phyloP scores from a whole-genome alignment of 1,140 invertebrate species.

The Penaeus japonicus region DNA sequence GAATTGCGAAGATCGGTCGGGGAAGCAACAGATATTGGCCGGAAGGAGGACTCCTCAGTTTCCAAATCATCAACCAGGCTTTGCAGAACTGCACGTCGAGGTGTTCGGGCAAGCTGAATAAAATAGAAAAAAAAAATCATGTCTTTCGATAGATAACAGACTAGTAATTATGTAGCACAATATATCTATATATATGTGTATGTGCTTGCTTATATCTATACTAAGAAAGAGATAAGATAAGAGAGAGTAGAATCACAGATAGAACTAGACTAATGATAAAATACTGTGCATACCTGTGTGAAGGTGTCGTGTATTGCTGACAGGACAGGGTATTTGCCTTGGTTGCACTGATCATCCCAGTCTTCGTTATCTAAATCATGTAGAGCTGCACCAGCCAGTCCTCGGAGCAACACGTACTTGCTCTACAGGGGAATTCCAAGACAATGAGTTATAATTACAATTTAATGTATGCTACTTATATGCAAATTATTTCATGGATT shows the following conservation, averaged over 20 bases:
- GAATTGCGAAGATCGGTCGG: slow-evolving; percentile 65
- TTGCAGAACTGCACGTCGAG: slow-evolving; percentile 64
- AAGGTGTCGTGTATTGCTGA: slow-evolving; percentile 42
- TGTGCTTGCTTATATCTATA: background rate
- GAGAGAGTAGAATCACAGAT: background rate
- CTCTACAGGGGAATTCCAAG: slow-evolving; percentile 63
- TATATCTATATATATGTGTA: background rate
- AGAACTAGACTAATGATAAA: too few species aligned
- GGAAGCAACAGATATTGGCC: background rate
- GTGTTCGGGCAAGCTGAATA: slow-evolving; percentile 67
- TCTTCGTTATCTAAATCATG: slow-evolving; percentile 64
- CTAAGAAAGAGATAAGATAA: background rate
- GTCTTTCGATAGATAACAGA: background rate
- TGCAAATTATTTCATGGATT: too few species aligned
- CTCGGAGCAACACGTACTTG: slow-evolving; percentile 70
- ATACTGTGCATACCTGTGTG: slow-evolving; percentile 30
- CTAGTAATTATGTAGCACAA: background rate
- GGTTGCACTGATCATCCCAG: slow-evolving; percentile 60
- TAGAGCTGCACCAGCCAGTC: slow-evolving; percentile 69
- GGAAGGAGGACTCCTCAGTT: slow-evolving; percentile 33
- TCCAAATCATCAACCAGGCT: slow-evolving; percentile 64
- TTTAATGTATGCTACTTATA: too few species aligned
- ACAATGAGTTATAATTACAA: background rate
- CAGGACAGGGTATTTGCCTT: slow-evolving; percentile 53
- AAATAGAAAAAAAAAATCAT: background rate